These are phyloP conservation scores for Lagorchestes hirsutus DNA, from an alignment of 2,797 vertebrate genomes.

Conservation along the genomic window DNA sequence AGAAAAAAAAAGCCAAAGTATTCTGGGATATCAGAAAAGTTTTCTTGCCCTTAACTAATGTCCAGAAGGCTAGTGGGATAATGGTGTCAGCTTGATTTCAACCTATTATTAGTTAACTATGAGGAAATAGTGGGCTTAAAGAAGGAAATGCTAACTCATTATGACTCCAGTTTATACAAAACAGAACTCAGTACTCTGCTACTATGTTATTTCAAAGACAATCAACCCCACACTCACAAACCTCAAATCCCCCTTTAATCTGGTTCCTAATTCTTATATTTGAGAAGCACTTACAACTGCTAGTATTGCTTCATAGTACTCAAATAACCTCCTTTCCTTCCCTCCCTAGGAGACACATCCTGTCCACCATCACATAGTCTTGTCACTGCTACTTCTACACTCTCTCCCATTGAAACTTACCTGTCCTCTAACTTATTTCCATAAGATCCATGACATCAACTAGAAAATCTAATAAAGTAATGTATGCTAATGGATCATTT, in stretches of 20 bases:
- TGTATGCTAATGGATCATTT: not conserved
- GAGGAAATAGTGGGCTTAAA: conserved; percentile 44
- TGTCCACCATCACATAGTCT: not conserved
- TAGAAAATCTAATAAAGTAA: not conserved
- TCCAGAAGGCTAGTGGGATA: conserved; percentile 35
- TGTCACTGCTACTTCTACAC: not conserved
- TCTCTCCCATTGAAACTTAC: not conserved
- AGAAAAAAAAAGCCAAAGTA: conserved; percentile 47
- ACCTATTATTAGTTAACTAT: conserved; percentile 52
- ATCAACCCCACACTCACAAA: conserved; percentile 29
- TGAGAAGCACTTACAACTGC: not conserved
- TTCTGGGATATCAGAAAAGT: conserved; percentile 60
- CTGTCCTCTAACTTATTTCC: not conserved
- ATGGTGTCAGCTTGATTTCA: conserved; percentile 69
- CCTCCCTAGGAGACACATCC: not conserved
- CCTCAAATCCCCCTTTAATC: conserved; percentile 2
- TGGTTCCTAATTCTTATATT: conserved; percentile 3
- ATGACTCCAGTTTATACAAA: conserved; percentile 34
- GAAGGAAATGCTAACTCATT: conserved; percentile 57
- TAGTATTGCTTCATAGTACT: not conserved
- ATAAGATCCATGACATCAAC: not conserved
- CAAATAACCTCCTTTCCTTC: not conserved
- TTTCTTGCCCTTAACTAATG: conserved; percentile 56
- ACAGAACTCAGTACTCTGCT: not conserved
- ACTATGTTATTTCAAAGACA: conserved; percentile 37